phyloP scores from a whole-genome alignment of 1,140 invertebrate species.

The Ceratitis capitata region DNA sequence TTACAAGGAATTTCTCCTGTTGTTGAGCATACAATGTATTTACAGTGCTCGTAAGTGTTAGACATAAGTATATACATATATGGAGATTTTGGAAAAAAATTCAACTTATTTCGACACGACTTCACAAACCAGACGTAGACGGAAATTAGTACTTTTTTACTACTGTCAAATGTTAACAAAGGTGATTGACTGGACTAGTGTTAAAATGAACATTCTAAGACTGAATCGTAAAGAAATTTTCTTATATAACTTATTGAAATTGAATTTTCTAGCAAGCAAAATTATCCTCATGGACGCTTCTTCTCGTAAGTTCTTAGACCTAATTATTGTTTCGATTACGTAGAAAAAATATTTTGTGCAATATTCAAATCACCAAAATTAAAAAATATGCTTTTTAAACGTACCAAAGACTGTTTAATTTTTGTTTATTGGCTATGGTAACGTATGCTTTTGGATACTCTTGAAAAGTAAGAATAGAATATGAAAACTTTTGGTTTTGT shows the following conservation, averaged over 20 bases:
- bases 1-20: not conserved
- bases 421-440: not conserved
- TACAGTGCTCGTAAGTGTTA: not conserved
- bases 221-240: no score
- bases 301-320: not conserved
- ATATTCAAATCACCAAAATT: not conserved
- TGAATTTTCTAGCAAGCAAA: not conserved
- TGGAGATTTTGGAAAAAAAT: no score
- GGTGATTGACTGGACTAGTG: no score
- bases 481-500: no score
- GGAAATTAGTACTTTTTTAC: no score
- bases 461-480: not conserved
- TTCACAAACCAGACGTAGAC: no score
- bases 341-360: not conserved
- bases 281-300: not conserved
- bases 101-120: no score
- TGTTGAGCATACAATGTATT: not conserved
- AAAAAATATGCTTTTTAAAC: constrained; percentile 5
- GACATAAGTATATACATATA: no score
- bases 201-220: no score
- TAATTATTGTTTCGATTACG: not conserved
- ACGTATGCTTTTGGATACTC: not conserved
- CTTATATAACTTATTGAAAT: no score
- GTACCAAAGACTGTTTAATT: constrained; percentile 1
- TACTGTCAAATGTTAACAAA: no score